Evolutionary conservation across 2,797 vertebrate species (phyloP).

Genomic region (Paguma larvata): DNA sequence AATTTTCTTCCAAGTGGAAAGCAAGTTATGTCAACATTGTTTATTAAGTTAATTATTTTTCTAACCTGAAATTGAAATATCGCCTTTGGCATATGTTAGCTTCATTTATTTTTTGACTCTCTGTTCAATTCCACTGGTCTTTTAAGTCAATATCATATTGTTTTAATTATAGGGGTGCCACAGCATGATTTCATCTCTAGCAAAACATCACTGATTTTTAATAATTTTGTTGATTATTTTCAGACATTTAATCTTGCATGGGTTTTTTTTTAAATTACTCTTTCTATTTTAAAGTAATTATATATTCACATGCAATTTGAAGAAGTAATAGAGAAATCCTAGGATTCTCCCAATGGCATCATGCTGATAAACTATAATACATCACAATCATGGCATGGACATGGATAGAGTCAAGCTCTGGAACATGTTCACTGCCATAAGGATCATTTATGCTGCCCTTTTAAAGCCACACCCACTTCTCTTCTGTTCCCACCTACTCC

Average conservation of each 20-base stretch:
- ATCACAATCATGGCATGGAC: not conserved
- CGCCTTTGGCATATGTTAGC: not conserved
- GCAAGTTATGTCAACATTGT: not conserved
- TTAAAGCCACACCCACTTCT: not conserved
- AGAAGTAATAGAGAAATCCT: not conserved
- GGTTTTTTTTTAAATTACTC: not conserved
- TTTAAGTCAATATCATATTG: not conserved
- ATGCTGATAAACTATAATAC: not conserved
- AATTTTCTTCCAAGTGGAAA: slow-evolving; percentile 12
- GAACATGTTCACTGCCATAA: not conserved
- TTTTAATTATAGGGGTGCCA: not conserved
- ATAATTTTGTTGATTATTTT: not conserved
- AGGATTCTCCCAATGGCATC: not conserved
- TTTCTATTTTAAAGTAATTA: slow-evolving; percentile 17
- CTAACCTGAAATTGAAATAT: not conserved
- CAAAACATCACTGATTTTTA: slow-evolving; percentile 27
- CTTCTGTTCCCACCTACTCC: not conserved
- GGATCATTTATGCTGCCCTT: not conserved
- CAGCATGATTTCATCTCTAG: not conserved
- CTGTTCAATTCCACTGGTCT: not conserved
- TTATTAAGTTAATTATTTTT: not conserved
- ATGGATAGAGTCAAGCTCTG: not conserved
- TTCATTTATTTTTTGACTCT: not conserved
- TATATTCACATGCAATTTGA: not conserved
- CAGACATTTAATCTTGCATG: not conserved